Base-by-base conservation (phyloP, 2,888 invertebrate species). In the Caradrina clavipalpis region DNA sequence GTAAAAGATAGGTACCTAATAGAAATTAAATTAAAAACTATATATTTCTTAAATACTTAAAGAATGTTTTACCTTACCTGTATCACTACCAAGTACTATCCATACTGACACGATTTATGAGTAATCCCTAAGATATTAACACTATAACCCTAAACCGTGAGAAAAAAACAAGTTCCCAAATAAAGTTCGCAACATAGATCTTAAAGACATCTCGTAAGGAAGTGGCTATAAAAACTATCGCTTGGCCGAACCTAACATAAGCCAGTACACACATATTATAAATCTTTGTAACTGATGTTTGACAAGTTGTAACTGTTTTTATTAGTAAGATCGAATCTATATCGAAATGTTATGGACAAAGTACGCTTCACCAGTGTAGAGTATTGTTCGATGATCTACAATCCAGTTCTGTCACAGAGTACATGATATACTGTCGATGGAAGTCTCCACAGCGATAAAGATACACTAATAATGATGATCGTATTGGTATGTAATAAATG, bases 401-500 rank as follows among this genome's bases (percentile, higher is more conserved):
- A 69, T 78, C 66, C 67, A 73, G 57, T 73, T 81, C 69, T 63
- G 73, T 73, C 66, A 64, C 53, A 49, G n/a, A 35, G 51, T 62
- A 65, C 69, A 64, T 78, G 69, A 78, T 78, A 62, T 78, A 74
- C 67, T 65, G 78, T 49, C 78, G 55, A 65, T 72, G 55, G 58
- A 73, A 58, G 57, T 45, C 42, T 62, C 39, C 49, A 39, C 11
- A 13, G 45, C 77, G 80, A 70, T 74, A 78, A 72, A 72, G 67
- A 31, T 69, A 65, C 69, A 68, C 63, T 72, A 63, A 70, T 70
- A 78, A 70, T 67, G 65, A 72, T 69, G 57, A 67, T 73, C 68
- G 31, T 54, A 69, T 70, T 74, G 76, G 69, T 71, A 59, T 73
- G 64, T 80, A 76, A 83, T 77, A 82, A 86, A 83, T 84, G 83